phyloP scores from a whole-genome alignment of 2,797 vertebrate genomes.

The Loris lydekkerianus region DNA sequence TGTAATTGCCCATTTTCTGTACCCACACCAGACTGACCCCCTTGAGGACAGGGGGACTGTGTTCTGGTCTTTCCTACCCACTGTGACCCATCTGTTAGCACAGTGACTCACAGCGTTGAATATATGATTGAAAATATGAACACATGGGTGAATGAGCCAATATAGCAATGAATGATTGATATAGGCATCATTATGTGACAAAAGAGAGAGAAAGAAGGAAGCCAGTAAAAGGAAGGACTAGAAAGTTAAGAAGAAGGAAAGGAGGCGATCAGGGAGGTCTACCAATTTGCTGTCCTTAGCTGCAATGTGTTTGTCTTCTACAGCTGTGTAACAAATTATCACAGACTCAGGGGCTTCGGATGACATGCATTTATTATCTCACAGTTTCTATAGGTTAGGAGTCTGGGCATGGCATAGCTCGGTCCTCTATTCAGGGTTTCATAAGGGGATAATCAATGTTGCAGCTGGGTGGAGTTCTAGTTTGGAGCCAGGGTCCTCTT shows the following conservation, averaged over 20 bases:
- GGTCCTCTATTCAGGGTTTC: not conserved
- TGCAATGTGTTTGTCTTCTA: not conserved
- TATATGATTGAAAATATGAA: not conserved
- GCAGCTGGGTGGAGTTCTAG: not conserved
- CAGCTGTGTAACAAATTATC: not conserved
- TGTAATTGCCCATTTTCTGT: not conserved
- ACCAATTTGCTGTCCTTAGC: not conserved
- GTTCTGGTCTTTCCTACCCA: not conserved
- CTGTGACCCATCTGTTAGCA: not conserved
- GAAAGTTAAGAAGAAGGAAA: not conserved
- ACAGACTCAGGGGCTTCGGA: not conserved
- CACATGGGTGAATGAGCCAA: not conserved
- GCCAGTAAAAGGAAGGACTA: not conserved
- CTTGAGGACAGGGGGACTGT: not conserved
- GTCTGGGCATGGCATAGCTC: not conserved
- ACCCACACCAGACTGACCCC: too few relatives aligned
- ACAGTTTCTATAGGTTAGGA: not conserved
- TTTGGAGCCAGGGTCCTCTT: not conserved
- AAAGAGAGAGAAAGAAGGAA: not conserved
- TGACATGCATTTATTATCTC: not conserved
- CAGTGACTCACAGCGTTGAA: not conserved
- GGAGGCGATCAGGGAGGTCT: not conserved
- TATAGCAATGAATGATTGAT: not conserved
- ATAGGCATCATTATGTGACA: not conserved
- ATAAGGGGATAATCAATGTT: too few relatives aligned